These are phyloP conservation scores for Zelostemma sp. DNA, from an alignment of 1,140 invertebrate genomes.

Conservation along the genomic window DNA sequence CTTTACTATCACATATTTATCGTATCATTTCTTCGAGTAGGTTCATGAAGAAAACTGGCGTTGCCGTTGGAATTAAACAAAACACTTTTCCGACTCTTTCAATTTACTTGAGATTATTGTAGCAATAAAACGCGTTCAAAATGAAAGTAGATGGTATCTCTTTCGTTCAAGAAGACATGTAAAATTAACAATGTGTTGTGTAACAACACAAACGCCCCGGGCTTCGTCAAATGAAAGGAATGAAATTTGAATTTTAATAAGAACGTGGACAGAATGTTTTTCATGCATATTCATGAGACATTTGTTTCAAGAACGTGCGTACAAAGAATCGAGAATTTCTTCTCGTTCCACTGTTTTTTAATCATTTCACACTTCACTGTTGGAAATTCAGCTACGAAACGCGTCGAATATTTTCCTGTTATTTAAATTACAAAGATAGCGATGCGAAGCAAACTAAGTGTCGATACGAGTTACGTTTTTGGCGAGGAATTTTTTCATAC, in stretches of 20 bases:
- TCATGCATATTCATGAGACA: conserved; percentile 40
- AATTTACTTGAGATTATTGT: too few relatives aligned
- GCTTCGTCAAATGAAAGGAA: conserved; percentile 36
- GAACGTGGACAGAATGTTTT: conserved; percentile 23
- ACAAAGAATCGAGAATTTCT: conserved; percentile 25
- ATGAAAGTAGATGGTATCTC: too few relatives aligned
- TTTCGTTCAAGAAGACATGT: conserved; percentile 20
- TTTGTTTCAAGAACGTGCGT: conserved; percentile 30
- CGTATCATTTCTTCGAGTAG: too few relatives aligned
- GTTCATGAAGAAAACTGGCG: too few relatives aligned
- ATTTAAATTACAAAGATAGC: too few relatives aligned
- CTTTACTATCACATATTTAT: not conserved
- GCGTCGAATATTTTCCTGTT: conserved; percentile 24
- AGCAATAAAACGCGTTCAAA: too few relatives aligned
- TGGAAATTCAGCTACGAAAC: too few relatives aligned
- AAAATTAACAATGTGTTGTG: conserved; percentile 25
- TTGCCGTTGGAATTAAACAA: too few relatives aligned
- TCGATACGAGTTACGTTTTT: too few relatives aligned
- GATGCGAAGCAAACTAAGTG: too few relatives aligned
- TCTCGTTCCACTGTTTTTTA: conserved; percentile 40
- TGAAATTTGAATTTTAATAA: conserved; percentile 49
- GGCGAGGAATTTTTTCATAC: too few relatives aligned
- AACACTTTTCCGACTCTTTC: too few relatives aligned
- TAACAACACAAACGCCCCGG: conserved; percentile 43
- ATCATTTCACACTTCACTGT: conserved; percentile 7